Percentiles rank a stretch among this genome's conserved stretches.
Conservation (phyloP, 2,797 vertebrate genomes). For the Zonotrichia albicollis region DNA sequence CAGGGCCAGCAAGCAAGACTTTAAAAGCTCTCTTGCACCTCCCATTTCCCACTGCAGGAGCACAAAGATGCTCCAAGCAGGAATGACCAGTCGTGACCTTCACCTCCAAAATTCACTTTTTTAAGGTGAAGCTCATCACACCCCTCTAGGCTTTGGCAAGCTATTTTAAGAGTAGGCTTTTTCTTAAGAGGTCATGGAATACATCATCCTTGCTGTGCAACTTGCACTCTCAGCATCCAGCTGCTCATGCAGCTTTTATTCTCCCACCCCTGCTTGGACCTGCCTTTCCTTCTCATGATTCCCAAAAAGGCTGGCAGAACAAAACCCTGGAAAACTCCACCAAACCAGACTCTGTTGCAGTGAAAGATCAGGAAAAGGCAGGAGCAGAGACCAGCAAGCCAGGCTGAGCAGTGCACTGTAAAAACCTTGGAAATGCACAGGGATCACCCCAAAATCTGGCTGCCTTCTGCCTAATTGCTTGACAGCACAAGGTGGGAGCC, state of each 20-base stretch:
- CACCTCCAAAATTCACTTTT: background rate
- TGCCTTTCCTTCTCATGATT: background rate
- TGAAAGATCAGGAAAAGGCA: background rate
- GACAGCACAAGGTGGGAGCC: background rate
- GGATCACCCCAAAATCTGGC: background rate
- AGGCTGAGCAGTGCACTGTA: background rate
- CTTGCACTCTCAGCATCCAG: background rate
- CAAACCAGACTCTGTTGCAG: fast-evolving
- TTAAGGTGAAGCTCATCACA: background rate
- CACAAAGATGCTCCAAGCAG: background rate
- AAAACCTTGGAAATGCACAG: background rate
- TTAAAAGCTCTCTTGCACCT: background rate
- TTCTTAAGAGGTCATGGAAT: background rate
- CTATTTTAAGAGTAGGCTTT: background rate
- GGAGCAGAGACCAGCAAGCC: background rate
- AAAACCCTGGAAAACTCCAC: background rate
- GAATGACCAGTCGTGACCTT: background rate
- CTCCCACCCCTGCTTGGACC: background rate
- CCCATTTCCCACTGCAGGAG: background rate
- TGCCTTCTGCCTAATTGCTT: background rate
- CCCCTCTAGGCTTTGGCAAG: background rate
- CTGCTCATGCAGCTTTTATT: background rate
- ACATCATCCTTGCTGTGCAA: background rate
- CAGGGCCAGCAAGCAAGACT: background rate
- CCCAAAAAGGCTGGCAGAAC: background rate